Conservation (phyloP, 2,113 vertebrate species). For the Gymnarchus niloticus region DNA sequence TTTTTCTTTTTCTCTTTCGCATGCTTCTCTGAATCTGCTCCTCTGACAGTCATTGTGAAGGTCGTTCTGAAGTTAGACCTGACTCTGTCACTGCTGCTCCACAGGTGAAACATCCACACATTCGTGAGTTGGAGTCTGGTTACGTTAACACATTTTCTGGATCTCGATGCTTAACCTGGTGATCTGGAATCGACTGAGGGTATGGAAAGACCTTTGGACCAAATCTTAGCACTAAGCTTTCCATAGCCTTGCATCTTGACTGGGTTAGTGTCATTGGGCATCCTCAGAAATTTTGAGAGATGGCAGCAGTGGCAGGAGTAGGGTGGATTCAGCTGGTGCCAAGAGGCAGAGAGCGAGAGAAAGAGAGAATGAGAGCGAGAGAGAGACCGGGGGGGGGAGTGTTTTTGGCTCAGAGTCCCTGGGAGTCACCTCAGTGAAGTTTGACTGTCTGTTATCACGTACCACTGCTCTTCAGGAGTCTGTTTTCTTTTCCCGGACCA, state of each 20-base stretch:
- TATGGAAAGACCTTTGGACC: background rate
- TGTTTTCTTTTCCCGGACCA: background rate
- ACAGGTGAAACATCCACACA: no score
- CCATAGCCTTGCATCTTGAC: background rate
- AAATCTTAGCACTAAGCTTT: background rate
- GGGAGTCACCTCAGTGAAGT: background rate
- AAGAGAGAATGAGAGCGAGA: background rate
- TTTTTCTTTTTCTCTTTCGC: background rate
- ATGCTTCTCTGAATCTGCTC: background rate
- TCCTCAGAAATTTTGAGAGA: background rate
- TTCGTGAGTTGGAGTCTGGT: no score
- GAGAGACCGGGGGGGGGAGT: background rate
- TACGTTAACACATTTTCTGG: no score
- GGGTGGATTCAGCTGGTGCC: background rate
- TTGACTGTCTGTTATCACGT: background rate
- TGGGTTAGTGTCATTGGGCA: background rate
- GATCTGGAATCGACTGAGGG: no score
- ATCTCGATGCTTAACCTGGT: no score
- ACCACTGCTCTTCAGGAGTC: background rate
- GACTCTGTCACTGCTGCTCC: slow-evolving; percentile 21
- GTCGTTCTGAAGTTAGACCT: no score
- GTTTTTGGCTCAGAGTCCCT: background rate
- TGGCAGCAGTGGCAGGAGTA: background rate
- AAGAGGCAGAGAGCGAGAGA: background rate
- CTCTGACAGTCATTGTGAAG: background rate